Percentiles rank a stretch among this genome's conserved stretches.
Conservation (phyloP, 2,888 invertebrate genomes). For the Coleophora flavipennella region DNA sequence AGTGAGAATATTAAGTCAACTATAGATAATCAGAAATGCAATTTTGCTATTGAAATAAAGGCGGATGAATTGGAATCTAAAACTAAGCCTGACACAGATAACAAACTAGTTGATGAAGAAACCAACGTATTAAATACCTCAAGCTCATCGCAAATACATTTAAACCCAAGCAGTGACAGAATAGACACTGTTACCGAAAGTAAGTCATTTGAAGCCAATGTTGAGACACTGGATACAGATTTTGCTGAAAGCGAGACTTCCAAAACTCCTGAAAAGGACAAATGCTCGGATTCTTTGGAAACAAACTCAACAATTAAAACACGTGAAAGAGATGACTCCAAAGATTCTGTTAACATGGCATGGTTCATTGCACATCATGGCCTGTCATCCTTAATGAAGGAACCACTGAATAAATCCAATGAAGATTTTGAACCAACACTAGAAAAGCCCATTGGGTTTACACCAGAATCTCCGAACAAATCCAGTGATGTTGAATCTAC, state of each 20-base stretch:
- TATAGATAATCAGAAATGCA: too few species aligned
- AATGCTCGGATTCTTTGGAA: constrained; percentile 26
- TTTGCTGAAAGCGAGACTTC: constrained; percentile 15
- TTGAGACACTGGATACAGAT: constrained; percentile 24
- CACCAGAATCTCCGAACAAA: too few species aligned
- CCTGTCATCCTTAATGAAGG: too few species aligned
- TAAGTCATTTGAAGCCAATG: constrained; percentile 33
- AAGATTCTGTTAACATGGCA: constrained; percentile 38
- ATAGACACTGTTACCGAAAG: constrained; percentile 55
- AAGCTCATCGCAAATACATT: constrained; percentile 39
- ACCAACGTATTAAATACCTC: constrained; percentile 28
- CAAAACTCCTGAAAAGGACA: constrained; percentile 24
- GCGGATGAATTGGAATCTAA: constrained; percentile 1
- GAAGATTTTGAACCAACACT: too few species aligned
- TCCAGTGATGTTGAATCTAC: too few species aligned
- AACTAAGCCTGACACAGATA: constrained; percentile 7
- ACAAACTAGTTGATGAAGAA: constrained; percentile 11
- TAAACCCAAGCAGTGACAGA: constrained; percentile 51
- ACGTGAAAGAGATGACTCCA: constrained; percentile 34
- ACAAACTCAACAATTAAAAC: constrained; percentile 30
- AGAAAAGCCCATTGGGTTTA: too few species aligned
- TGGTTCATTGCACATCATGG: too few species aligned
- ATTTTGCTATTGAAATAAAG: constrained; percentile 1
- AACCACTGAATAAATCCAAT: too few species aligned
- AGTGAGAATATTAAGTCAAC: too few species aligned